Evolutionary conservation across 1,140 invertebrate genomes (phyloP).

Genomic region (Zelostemma sp.): DNA sequence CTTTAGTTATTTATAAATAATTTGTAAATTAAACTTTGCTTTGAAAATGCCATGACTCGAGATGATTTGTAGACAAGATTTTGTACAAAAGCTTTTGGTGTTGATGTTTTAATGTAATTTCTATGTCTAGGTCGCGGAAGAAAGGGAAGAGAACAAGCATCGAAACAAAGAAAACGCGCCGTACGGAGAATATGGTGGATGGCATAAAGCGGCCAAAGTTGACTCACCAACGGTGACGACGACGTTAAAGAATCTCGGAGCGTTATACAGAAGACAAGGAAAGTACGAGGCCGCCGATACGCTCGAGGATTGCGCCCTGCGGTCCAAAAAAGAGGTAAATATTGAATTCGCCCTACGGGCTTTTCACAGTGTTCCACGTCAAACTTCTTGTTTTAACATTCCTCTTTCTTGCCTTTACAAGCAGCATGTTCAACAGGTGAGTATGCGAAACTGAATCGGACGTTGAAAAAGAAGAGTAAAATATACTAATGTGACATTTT

Average conservation of each 20-base stretch:
- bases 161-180: constrained; percentile 91
- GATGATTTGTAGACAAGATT: no score
- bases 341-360: constrained; percentile 29
- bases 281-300: constrained; percentile 99
- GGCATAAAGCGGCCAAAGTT: constrained; percentile 86
- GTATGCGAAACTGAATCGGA: constrained; percentile 30
- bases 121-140: constrained; percentile 93
- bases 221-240: constrained; percentile 98
- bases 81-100: no score
- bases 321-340: constrained; percentile 91
- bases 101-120: no score
- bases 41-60: no score
- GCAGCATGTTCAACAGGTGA: constrained; percentile 67
- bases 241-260: constrained; percentile 96
- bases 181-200: constrained; percentile 95
- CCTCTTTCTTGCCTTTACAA: constrained; percentile 66
- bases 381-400: not conserved
- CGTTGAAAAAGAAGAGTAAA: constrained; percentile 6
- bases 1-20: no score
- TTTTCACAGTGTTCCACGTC: constrained; percentile 10
- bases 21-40: no score
- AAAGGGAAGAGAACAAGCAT: constrained; percentile 94
- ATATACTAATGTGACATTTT: constrained; percentile 7
- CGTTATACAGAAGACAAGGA: constrained; percentile 96
- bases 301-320: constrained; percentile 95